These are phyloP conservation scores for Drosophila atripex DNA, from an alignment of 2,888 invertebrate species.

Conservation along the genomic window DNA sequence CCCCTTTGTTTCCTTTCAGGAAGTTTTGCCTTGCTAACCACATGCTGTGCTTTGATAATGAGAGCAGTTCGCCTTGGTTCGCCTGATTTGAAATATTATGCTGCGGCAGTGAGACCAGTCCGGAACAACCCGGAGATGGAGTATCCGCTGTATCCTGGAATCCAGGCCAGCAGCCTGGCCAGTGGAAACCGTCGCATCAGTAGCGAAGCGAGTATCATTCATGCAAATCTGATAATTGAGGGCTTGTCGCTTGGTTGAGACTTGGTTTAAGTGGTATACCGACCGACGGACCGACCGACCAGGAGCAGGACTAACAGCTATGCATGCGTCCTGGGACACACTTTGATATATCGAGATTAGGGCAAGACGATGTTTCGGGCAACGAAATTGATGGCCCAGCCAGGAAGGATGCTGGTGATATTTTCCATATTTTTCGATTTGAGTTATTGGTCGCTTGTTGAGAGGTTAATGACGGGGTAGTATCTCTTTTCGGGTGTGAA, in stretches of 20 bases:
- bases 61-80: conserved; percentile 53
- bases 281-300: conserved; percentile 1
- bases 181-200: conserved; percentile 27
- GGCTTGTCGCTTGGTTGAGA: conserved; percentile 72
- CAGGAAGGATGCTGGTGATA: conserved; percentile 52
- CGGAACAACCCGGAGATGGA: conserved; percentile 19
- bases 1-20: conserved; percentile 35
- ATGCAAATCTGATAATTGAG: conserved; percentile 80
- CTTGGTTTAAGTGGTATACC: conserved; percentile 65
- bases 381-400: conserved; percentile 63
- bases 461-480: conserved; percentile 39
- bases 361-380: conserved; percentile 23
- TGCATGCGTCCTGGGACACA: conserved; percentile 30
- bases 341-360: conserved; percentile 54
- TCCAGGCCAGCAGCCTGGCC: conserved; percentile 30
- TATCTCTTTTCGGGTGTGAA: conserved; percentile 6
- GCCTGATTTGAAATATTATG: conserved; percentile 78
- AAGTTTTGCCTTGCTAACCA: conserved; percentile 66
- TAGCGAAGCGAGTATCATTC: conserved; percentile 62
- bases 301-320: conserved; percentile 27
- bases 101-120: conserved; percentile 49
- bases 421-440: conserved; percentile 55
- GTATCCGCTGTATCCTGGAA: conserved; percentile 27
- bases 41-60: conserved; percentile 80
- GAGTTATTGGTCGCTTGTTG: conserved; percentile 58